These are phyloP conservation scores for Pontoporia blainvillei DNA, from an alignment of 2,113 vertebrate species.

Conservation along the genomic window DNA sequence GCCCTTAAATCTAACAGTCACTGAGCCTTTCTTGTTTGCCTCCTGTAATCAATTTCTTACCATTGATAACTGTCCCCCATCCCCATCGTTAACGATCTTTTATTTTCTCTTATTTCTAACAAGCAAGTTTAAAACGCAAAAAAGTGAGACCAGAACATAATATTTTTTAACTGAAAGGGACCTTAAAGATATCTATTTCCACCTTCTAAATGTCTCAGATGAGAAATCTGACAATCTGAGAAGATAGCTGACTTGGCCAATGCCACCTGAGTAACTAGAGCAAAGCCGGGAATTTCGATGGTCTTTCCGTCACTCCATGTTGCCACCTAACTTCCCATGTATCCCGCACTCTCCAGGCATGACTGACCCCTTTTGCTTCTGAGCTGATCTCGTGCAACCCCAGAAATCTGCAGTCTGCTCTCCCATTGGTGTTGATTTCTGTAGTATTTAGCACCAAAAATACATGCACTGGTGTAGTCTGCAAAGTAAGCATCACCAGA, in stretches of 20 bases:
- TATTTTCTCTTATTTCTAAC: neutral
- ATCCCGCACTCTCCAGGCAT: rapidly evolving
- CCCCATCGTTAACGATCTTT: neutral
- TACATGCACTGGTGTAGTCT: conserved; percentile 36
- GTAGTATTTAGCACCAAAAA: conserved; percentile 64
- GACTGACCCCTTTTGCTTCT: neutral
- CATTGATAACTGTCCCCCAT: neutral
- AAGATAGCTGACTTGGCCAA: neutral
- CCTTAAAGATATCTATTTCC: neutral
- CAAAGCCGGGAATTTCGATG: neutral
- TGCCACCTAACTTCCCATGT: neutral
- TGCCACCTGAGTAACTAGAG: neutral
- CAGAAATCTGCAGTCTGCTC: neutral
- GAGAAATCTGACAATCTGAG: neutral
- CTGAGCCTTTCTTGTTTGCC: neutral
- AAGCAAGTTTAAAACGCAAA: neutral
- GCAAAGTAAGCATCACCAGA: neutral
- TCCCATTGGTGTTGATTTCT: neutral
- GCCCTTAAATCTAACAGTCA: neutral
- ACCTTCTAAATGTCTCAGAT: neutral
- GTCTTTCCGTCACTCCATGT: neutral
- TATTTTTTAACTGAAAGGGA: neutral
- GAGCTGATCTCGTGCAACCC: neutral
- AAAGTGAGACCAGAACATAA: neutral
- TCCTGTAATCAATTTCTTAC: neutral